Base-by-base conservation (phyloP, 1,140 invertebrate genomes). In the Lamellibrachia luymesi region DNA sequence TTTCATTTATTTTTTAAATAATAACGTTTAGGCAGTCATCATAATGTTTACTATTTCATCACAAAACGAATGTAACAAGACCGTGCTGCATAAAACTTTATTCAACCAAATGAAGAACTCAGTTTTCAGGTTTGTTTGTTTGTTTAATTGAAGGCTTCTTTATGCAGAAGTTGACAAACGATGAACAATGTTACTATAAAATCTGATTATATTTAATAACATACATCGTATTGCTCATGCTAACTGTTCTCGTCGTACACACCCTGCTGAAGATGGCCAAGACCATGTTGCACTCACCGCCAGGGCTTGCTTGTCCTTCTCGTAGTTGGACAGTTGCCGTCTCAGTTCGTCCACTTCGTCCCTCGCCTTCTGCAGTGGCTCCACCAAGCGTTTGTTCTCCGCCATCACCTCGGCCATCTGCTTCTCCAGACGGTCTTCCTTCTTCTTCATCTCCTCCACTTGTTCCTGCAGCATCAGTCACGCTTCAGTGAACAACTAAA, bases 401-500 rank as follows among this genome's bases (percentile, higher is more conserved):
- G 95, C 96, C 1, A 97, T 97, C 1, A 97, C 96, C 95, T 98
- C 97, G 90, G 96, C 95, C 93, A 97, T 97, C 95, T 97, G 97
- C 94, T 97, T 97, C 93, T 97, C 97, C 96, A 98, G 97, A 94
- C 98, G 96, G 95, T 98, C 98, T 94, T 98, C 98, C 92, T 98
- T 97, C 95, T 97, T 98, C 94, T 98, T 98, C 96, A 98, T 97
- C 17, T 97, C 97, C 95, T 98, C 98, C 96, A 98, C 97, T 97
- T 99, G 98, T 95, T 98, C 98, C 97, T 98, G 94, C 64, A 22
- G 64, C 1, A 80, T 80, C 64, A 80, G 64, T 80, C 64, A 80
- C 64, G 13, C 64, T 17, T 80, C 64, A 80, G 64, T 80, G 17
- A 10, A 80, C 64, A 6, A 22, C 25, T 22, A 80, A 51, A 92